phyloP scores from a whole-genome alignment of 1,140 invertebrate genomes.

The Trinorchestia longiramus region DNA sequence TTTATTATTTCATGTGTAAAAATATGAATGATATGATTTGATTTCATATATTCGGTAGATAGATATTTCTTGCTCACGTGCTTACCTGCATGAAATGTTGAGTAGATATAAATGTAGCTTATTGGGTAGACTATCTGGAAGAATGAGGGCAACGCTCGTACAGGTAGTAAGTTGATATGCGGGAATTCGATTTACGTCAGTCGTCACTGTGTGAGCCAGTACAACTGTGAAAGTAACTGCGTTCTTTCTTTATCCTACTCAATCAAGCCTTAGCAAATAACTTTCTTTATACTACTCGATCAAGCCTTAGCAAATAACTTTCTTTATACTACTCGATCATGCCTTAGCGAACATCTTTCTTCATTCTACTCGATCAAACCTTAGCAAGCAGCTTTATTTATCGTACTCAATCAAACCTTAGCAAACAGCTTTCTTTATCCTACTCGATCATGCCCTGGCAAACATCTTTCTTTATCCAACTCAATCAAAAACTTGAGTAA shows the following conservation, averaged over 20 bases:
- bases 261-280: not conserved
- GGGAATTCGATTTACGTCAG: not conserved
- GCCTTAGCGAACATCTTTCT: not conserved
- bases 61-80: not conserved
- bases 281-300: not conserved
- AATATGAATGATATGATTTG: not conserved
- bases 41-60: not conserved
- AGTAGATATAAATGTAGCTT: not conserved
- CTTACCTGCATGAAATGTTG: not conserved
- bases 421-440: constrained; percentile 9
- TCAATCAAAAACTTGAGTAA: not conserved
- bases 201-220: not conserved
- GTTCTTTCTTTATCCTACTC: not conserved
- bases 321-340: not conserved
- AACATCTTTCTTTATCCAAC: not conserved
- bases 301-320: too few species aligned
- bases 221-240: not conserved
- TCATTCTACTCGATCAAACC: not conserved
- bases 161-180: not conserved
- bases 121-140: not conserved
- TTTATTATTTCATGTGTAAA: not conserved
- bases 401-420: not conserved
- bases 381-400: not conserved
- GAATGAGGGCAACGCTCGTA: not conserved
- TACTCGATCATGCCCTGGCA: not conserved